Base-by-base conservation (phyloP, 2,888 invertebrate genomes). In the Drosophila mayaguana region DNA sequence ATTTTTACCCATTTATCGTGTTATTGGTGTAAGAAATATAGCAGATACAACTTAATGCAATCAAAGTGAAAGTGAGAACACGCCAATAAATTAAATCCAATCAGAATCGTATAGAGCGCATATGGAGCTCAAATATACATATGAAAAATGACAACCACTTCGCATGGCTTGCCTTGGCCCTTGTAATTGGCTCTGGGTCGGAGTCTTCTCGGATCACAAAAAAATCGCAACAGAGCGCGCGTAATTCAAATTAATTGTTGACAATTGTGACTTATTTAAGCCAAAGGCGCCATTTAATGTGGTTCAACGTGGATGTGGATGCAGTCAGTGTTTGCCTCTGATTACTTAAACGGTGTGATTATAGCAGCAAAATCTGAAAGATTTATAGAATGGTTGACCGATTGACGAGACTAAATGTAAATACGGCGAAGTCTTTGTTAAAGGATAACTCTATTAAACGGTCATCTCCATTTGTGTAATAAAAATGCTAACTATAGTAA, bases 201-300 rank as follows among this genome's bases (percentile, higher is more conserved):
- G 25, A 62, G 59, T 62, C 65, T 69, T 59, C 65, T 78, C 80
- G 67, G 79, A 65, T 77, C 62, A 53, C 57, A 68, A 63, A 34
- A 34, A 90, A 90, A 91, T 91, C 90, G 61, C 78, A 80, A 77
- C 79, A 70, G 71, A 75, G 75, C 68, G 72, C 71, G 64, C 77
- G 84, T 76, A 90, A 89, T 87, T 90, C 76, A 87, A 89, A 88
- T 90, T 90, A 89, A 90, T 88, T 90, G 89, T 78, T 77, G 73
- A 73, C 85, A 89, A 89, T 88, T 90, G 86, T 80, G 81, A 72
- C 82, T 90, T 87, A 78, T 78, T 86, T 86, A 75, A 75, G 86
- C 55, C 78, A 70, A 69, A 88, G 88, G 85, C 88, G 88, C 88
- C 90, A 83, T 89, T 85, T 78, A 85, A 88, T 83, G 61, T 59